These are phyloP conservation scores for Musca vetustissima DNA, from an alignment of 1,140 invertebrate genomes.

Conservation along the genomic window DNA sequence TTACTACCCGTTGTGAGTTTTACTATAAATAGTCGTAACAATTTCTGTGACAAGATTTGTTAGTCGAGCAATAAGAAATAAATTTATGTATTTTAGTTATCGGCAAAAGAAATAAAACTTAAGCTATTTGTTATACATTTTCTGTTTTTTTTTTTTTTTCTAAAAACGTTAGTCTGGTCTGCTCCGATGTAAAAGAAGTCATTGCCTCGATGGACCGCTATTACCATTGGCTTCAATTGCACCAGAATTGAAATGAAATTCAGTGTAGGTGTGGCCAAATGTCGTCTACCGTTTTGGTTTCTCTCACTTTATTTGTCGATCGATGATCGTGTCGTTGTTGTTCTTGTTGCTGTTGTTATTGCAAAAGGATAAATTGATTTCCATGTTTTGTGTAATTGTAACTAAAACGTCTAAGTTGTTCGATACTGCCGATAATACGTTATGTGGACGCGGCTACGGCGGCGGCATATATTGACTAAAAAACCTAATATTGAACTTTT, in stretches of 20 bases:
- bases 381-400: no score
- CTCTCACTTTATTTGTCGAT: background rate
- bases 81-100: slow-evolving; percentile 8
- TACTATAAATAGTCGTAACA: slow-evolving; percentile 6
- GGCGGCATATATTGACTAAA: no score
- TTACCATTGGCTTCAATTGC: background rate
- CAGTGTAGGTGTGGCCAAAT: slow-evolving; percentile 2
- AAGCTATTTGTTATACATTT: background rate
- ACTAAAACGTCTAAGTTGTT: no score
- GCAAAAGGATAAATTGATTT: no score
- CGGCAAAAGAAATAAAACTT: background rate
- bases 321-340: no score
- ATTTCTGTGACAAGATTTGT: slow-evolving; percentile 17
- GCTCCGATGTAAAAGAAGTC: background rate
- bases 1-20: no score
- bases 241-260: background rate
- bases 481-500: no score
- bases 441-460: no score
- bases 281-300: slow-evolving; percentile 6
- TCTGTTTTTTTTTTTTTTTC: no score
- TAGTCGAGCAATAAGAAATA: slow-evolving; percentile 10
- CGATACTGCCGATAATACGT: no score
- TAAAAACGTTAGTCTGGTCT: background rate
- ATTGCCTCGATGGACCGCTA: background rate
- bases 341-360: no score